Base-by-base conservation (phyloP, 2,888 invertebrate genomes). In the Nipponacmea schrenckii region DNA sequence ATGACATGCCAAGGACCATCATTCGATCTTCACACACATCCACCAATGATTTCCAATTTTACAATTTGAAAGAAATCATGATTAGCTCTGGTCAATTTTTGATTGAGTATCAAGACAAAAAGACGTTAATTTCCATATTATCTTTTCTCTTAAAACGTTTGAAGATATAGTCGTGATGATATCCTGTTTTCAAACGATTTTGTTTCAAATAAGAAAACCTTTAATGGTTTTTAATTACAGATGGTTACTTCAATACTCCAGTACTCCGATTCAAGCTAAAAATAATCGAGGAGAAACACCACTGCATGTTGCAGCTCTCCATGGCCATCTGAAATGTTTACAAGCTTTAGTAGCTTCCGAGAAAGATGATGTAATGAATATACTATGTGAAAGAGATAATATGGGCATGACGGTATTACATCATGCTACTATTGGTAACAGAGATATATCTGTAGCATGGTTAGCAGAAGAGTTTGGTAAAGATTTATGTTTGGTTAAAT, bases 371-470 rank as follows among this genome's bases (percentile, higher is more conserved):
- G 56, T 56, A 56, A 24, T 24, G 20, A 62, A 64, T 10, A 62
- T 73, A 5, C 76, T 67, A 10, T 74, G 72, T 50, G 77, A 76
- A 45, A 66, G 75, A 10, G 79, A 79, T 70, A 69, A 71, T 48
- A 63, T 69, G 14, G 80, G 80, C 2, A 66, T 79, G 74, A 80
- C 80, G 31, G 73, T 75, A 10, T 74, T 79, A 1, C 80, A 80
- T 56, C 71, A 74, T 39, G 79, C 80, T 20, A 71, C 78, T 31
- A 74, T 77, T 48, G 68, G 74, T 10, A 76, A 69, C 64, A 68
- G 74, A 17, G 68, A 74, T 12, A 63, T 62, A 15, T 69, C 75
- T 15, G 77, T 77, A 24, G 44, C 46, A 20, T 80, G 79, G 79
- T 71, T 80, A 48, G 72, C 71, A 17, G 67, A 74, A 46, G 70